Percentiles rank a stretch among this genome's conserved stretches.
phyloP scores from a whole-genome alignment of 2,113 vertebrate species.

The Sinocyclocheilus grahami region DNA sequence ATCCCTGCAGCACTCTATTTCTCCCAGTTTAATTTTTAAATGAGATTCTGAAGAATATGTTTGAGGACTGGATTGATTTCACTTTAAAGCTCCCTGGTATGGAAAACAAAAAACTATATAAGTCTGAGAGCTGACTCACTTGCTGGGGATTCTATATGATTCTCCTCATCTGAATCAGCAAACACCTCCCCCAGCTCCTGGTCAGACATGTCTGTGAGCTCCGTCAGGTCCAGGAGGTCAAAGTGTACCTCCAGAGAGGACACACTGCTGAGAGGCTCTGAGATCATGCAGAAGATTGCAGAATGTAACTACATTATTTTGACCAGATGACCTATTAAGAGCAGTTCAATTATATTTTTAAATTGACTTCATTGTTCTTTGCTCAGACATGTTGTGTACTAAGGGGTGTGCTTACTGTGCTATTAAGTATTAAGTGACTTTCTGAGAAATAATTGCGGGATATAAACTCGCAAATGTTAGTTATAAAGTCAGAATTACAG shows the following conservation, averaged over 20 bases:
- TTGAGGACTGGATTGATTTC: background rate
- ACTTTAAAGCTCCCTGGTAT: background rate
- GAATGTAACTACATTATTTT: background rate
- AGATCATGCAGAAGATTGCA: constrained; percentile 1
- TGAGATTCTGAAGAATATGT: too few species aligned
- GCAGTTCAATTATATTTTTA: background rate
- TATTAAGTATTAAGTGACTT: too few species aligned
- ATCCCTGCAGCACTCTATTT: background rate
- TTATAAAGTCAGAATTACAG: too few species aligned
- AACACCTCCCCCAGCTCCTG: constrained; percentile 97
- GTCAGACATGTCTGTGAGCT: constrained; percentile 97
- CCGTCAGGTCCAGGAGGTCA: constrained; percentile 94
- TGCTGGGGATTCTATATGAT: constrained; percentile 79
- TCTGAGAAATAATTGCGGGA: too few species aligned
- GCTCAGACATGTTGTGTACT: background rate
- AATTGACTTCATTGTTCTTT: background rate
- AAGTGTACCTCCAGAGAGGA: constrained; percentile 98
- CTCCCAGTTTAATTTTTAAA: background rate
- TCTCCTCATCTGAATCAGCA: constrained; percentile 93
- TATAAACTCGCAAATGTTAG: too few species aligned
- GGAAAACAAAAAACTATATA: background rate
- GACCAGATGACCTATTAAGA: background rate
- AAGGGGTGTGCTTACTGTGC: background rate
- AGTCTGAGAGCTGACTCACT: constrained; percentile 72
- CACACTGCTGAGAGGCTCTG: constrained; percentile 96